Evolutionary conservation across 2,113 vertebrate genomes (phyloP).

Genomic region (Meleagris gallopavo): DNA sequence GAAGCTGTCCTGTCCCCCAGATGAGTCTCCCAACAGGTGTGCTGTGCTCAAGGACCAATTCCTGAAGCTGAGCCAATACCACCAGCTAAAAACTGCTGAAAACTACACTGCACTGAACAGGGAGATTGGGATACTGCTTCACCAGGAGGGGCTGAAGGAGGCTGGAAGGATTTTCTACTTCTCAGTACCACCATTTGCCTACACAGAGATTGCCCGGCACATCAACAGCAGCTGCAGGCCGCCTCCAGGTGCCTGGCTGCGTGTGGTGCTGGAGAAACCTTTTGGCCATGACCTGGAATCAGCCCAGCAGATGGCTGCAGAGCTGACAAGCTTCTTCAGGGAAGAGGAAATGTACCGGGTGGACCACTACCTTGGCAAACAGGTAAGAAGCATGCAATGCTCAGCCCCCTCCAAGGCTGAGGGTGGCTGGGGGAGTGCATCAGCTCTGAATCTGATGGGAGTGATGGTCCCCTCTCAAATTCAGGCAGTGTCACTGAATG

Average conservation of each 20-base stretch:
- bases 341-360: conserved; percentile 97
- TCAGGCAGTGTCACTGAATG: background rate
- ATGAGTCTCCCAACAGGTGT: conserved; percentile 77
- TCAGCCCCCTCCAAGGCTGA: fast-evolving
- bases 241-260: conserved; percentile 80
- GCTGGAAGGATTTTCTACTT: conserved; percentile 94
- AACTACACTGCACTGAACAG: conserved; percentile 82
- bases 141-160: conserved; percentile 83
- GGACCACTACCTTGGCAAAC: conserved; percentile 97
- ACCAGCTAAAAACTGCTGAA: conserved; percentile 81
- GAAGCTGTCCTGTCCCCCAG: conserved; percentile 80
- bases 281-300: conserved; percentile 92
- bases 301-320: conserved; percentile 84
- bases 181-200: conserved; percentile 91
- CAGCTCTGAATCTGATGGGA: background rate
- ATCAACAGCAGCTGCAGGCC: conserved; percentile 90
- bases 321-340: conserved; percentile 83
- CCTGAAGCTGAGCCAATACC: conserved; percentile 85
- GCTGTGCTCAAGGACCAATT: conserved; percentile 89
- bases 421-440: background rate
- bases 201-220: conserved; percentile 85
- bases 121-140: conserved; percentile 78
- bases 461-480: background rate
- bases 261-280: conserved; percentile 94
- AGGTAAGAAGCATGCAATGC: conserved; percentile 77